Conservation (phyloP, 1,140 invertebrate species). For the Drosophila funebris region DNA sequence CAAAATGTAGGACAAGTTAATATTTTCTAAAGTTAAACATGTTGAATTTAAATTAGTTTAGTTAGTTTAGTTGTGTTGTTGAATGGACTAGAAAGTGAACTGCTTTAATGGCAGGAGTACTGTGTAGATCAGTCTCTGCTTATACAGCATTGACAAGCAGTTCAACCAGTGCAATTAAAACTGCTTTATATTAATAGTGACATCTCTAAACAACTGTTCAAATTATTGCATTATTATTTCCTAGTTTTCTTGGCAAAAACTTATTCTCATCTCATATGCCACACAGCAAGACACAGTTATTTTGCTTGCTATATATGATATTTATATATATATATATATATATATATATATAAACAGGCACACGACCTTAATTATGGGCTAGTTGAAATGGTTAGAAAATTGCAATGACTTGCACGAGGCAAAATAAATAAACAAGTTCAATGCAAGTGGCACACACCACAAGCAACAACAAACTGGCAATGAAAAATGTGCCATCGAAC, state of each 20-base stretch:
- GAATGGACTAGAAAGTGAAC: no score
- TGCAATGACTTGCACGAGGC: conserved; percentile 31
- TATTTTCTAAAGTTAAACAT: no score
- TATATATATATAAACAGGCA: conserved; percentile 35
- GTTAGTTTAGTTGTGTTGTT: no score
- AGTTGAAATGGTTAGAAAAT: conserved; percentile 13
- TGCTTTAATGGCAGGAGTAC: no score
- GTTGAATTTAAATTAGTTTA: no score
- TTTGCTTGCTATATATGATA: background rate
- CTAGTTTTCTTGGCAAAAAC: background rate
- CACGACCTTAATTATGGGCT: conserved; percentile 62
- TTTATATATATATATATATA: background rate
- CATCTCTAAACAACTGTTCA: no score
- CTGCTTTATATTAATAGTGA: no score
- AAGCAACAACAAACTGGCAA: conserved; percentile 5
- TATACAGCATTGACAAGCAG: no score
- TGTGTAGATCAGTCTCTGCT: no score
- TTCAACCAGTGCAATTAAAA: no score
- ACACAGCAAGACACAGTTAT: background rate
- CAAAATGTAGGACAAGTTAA: background rate
- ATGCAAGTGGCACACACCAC: conserved; percentile 49
- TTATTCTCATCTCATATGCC: background rate
- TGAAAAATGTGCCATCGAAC: conserved; percentile 41
- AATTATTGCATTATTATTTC: background rate
- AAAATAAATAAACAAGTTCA: conserved; percentile 62